phyloP scores from a whole-genome alignment of 2,113 vertebrate genomes.

The Pelmatolapia mariae region DNA sequence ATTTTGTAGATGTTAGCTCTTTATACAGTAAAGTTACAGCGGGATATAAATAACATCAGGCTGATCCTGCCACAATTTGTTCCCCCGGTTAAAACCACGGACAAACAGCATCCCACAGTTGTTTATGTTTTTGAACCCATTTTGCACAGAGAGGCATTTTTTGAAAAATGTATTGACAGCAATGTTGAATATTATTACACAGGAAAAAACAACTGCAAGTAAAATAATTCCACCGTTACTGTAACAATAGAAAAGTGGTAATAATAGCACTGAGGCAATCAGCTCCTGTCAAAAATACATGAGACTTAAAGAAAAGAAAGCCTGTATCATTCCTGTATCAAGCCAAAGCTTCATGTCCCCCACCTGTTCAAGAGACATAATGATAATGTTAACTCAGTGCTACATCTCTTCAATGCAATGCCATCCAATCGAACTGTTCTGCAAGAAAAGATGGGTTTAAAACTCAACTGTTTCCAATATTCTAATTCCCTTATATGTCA shows the following conservation, averaged over 20 bases:
- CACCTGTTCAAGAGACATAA: background rate
- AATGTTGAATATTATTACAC: background rate
- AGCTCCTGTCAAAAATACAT: background rate
- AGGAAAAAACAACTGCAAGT: background rate
- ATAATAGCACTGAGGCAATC: rapidly evolving
- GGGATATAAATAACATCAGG: rapidly evolving
- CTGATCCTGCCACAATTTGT: too few species aligned
- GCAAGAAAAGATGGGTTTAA: background rate
- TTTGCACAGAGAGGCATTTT: background rate
- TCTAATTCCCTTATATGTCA: background rate
- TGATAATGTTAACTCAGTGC: background rate
- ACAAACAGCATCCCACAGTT: rapidly evolving
- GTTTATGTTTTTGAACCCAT: background rate
- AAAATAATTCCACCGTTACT: rapidly evolving
- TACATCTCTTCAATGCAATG: background rate
- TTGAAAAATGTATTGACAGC: rapidly evolving
- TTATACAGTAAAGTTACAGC: too few species aligned
- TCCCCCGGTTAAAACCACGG: rapidly evolving
- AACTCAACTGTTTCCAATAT: background rate
- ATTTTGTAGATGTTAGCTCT: too few species aligned
- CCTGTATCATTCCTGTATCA: background rate
- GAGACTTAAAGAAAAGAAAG: background rate
- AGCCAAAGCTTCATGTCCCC: background rate
- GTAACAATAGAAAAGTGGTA: background rate
- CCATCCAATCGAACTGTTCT: background rate